phyloP scores from a whole-genome alignment of 2,888 invertebrate genomes.

The Hemistola chrysoprasaria region DNA sequence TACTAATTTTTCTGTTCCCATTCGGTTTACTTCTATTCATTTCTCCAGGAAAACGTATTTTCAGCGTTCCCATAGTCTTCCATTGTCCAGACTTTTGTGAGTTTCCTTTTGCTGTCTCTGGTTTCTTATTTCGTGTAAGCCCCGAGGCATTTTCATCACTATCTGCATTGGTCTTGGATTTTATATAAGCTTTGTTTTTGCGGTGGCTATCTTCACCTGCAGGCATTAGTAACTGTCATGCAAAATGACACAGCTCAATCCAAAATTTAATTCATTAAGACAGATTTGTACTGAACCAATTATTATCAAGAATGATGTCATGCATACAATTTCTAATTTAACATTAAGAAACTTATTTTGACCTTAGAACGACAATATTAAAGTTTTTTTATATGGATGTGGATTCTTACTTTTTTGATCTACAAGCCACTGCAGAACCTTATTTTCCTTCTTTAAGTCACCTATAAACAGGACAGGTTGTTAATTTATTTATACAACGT shows the following conservation, averaged over 20 bases:
- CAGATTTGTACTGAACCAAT: constrained; percentile 11
- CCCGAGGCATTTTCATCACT: constrained; percentile 65
- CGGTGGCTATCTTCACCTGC: constrained; percentile 82
- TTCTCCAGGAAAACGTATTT: constrained; percentile 49
- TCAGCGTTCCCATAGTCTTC: constrained; percentile 62
- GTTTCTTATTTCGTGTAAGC: constrained; percentile 45
- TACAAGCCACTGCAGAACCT: constrained; percentile 97
- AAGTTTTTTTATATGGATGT: constrained; percentile 71
- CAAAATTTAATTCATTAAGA: constrained; percentile 73
- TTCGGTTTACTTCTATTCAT: constrained; percentile 35
- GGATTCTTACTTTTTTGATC: constrained; percentile 97
- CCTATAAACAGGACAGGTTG: constrained; percentile 85
- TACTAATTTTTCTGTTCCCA: constrained; percentile 20
- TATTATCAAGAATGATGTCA: constrained; percentile 76
- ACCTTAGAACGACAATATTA: constrained; percentile 33
- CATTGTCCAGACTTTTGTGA: constrained; percentile 39
- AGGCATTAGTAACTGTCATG: constrained; percentile 84
- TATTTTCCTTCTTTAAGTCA: constrained; percentile 96
- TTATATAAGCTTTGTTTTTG: constrained; percentile 72
- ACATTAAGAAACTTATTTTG: constrained; percentile 45
- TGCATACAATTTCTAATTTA: constrained; percentile 66
- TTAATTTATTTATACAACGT: constrained; percentile 31
- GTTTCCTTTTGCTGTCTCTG: constrained; percentile 37
- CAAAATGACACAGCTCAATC: constrained; percentile 82
- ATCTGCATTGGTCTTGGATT: constrained; percentile 79